Base-by-base conservation (phyloP, 64 coral and sea anemone species). In the Trachythela sp. region DNA sequence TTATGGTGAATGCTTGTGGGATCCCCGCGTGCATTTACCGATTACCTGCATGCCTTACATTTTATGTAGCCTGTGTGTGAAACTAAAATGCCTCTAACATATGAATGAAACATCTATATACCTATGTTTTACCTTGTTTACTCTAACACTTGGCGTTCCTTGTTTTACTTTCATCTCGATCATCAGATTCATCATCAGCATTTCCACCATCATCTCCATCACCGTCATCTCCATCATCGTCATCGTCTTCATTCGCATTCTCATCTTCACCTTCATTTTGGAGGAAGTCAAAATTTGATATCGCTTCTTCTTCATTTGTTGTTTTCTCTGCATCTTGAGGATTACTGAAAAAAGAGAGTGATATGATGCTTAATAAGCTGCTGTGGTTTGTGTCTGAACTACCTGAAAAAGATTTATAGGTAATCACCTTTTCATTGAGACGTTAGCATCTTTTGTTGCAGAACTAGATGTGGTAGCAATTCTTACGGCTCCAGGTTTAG, bases 201-300 rank as follows among this genome's bases (percentile, higher is more conserved):
- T 94, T 99, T 0, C 96, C 96, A n/a, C 96, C 96, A 88, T 99
- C 96, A 92, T 99, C 96, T 51, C 94, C 95, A 91, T 94, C 93
- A 85, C 94, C 93, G 60, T 94, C 91, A 38, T 98, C 95, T 0
- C 93, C 96, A 33, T 93, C 96, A 88, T 99, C 96, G 89, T 95
- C 96, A 54, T 95, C 96, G 89, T 94, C 91, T 80, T 97, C 93
- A 75, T 94, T 90, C 38, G 93, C 95, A 86, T 97, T 92, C 50
- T 94, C 94, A 84, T 94, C 93, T 89, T 97, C 95, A n/a, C 86
- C 86, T 40, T 99, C 93, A 93, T 93, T 93, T 31, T 99, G 91
- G 11, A 99, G 89, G 48, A 99, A 99, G 83, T 99, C 93, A 92
- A 99, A 99, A 26, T 92, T 92, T 54, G 96, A 94, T 58, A 97